A percentile compares a stretch with the other conserved stretches of the same genome.
phyloP scores from a whole-genome alignment of 2,888 invertebrate genomes.

The Drosophila anceps region DNA sequence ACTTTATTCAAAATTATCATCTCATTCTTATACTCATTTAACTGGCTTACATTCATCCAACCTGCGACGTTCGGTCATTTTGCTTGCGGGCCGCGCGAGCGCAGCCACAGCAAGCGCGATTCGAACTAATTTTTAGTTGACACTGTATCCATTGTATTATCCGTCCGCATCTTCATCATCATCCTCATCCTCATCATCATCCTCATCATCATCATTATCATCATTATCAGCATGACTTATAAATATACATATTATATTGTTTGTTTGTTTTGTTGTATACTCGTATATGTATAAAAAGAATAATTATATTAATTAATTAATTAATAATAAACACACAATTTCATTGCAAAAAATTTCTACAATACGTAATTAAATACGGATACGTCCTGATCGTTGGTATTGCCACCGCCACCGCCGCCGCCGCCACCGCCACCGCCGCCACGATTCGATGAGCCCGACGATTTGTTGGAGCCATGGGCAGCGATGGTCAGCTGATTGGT shows the following conservation, averaged over 20 bases:
- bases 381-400: conserved; percentile 85
- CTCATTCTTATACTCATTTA: conserved; percentile 64
- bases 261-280: conserved; percentile 68
- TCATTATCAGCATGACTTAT: conserved; percentile 43
- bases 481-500: conserved; percentile 85
- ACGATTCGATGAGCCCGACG: conserved; percentile 85
- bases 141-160: conserved; percentile 35
- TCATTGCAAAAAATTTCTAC: conserved; percentile 83
- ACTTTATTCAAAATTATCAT: conserved; percentile 82
- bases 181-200: neutral
- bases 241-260: conserved; percentile 65
- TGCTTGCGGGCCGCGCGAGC: neutral
- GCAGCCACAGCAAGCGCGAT: conserved; percentile 22
- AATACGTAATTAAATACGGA: conserved; percentile 85
- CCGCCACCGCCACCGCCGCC: conserved; percentile 74
- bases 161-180: conserved; percentile 14
- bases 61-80: conserved; percentile 27
- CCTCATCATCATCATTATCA: neutral
- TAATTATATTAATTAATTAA: conserved; percentile 80
- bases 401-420: conserved; percentile 68
- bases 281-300: conserved; percentile 85
- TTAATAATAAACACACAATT: conserved; percentile 83
- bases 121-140: conserved; percentile 42
- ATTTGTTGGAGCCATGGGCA: conserved; percentile 85
- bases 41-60: conserved; percentile 45